Percentiles rank a stretch among this genome's conserved stretches.
phyloP scores from a whole-genome alignment of 1,140 invertebrate species.

The Schlechtendalia chinensis region DNA sequence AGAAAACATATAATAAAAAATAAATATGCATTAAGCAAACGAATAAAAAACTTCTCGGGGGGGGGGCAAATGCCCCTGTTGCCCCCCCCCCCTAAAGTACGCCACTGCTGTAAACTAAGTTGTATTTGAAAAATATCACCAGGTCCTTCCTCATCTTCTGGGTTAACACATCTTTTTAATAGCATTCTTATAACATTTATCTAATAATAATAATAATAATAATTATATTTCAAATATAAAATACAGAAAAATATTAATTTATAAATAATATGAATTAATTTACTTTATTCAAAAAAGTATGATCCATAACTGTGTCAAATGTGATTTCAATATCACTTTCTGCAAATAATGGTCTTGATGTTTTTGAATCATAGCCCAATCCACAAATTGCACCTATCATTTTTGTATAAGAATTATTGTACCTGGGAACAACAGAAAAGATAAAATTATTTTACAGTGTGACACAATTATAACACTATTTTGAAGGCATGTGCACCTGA shows the following conservation, averaged over 20 bases:
- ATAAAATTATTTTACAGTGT: neutral
- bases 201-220: neutral
- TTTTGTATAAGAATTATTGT: constrained; percentile 56
- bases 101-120: constrained; percentile 20
- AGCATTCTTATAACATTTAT: constrained; percentile 41
- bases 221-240: no score
- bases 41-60: no score
- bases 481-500: constrained; percentile 58
- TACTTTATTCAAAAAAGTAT: constrained; percentile 4
- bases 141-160: constrained; percentile 43
- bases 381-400: constrained; percentile 81
- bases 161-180: constrained; percentile 37
- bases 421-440: neutral
- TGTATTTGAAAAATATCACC: constrained; percentile 43
- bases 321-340: constrained; percentile 81
- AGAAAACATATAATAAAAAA: no score
- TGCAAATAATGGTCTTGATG: constrained; percentile 63
- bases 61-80: no score
- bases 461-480: neutral
- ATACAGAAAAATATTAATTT: neutral
- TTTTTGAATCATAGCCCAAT: constrained; percentile 64
- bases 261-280: neutral
- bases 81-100: no score
- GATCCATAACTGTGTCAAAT: constrained; percentile 61
- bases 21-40: no score